Evolutionary conservation across 2,113 vertebrate genomes (phyloP), one percentile per base, ranked within the genome.

Genomic region (Rhegmatorhina hoffmannsi): DNA sequence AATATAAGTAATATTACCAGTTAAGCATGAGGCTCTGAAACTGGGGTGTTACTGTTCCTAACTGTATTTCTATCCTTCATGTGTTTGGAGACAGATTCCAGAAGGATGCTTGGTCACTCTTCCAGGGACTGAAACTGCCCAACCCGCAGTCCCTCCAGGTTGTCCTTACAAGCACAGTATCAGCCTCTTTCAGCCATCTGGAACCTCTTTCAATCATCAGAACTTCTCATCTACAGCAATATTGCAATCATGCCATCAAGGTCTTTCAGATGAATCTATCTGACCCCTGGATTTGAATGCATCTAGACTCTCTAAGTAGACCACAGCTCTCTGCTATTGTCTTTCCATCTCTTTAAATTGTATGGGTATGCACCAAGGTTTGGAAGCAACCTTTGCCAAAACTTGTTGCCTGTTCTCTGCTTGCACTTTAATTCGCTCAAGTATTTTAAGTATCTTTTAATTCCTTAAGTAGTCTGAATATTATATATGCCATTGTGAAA

Each of bases 281-380:
- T 5, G 16, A 6, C 10, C n/a, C 21, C 43, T 36, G 13, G 38
- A 31, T 63, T 8, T 23, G 31, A 53, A 26, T 9, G 7, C 11
- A 49, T 44, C 17, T 23, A 43, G 4, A 31, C 44, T 47, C 6
- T 13, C 5, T 58, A 17, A 18, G 25, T 3, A 84, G 13, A 77
- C 6, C 9, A 66, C 21, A 81, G 9, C 17, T 53, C 25, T 38
- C 31, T 36, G 24, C 14, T 84, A 3, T 26, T 44, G 17, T 12
- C 3, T 1, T 43, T 49, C 6, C 9, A 11, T 53, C 21, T 47
- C 14, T 74, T 46, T 49, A 49, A 77, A 66, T 8, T 23, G 3
- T 36, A 31, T 2, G 0, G 5, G 5, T 23, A n/a, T 8, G 7
- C 31, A 34, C 8, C 0, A 2, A 40, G 28, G 9, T 28, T 31